A percentile compares a stretch with the other conserved stretches of the same genome.
phyloP scores from a whole-genome alignment of 2,888 invertebrate genomes.

The Folsomia candida region DNA sequence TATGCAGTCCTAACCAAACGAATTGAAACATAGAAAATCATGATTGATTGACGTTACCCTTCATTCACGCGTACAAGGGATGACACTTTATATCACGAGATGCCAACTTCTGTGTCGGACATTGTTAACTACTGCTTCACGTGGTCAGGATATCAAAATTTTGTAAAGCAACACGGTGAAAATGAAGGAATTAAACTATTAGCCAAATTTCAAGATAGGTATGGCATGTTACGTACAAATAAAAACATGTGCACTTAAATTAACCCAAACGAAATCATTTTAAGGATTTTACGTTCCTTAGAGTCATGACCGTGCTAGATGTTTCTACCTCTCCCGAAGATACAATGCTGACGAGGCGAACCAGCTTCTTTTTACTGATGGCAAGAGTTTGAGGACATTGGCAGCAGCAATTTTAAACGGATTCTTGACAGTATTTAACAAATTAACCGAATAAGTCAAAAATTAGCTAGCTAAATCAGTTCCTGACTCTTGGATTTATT shows the following conservation, averaged over 20 bases:
- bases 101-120: conserved; percentile 51
- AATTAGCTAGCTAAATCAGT: too few species aligned
- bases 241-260: background rate
- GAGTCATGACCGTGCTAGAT: conserved; percentile 32
- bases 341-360: conserved; percentile 30
- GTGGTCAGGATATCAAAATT: conserved; percentile 54
- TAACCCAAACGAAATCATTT: background rate
- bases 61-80: too few species aligned
- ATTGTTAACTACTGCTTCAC: conserved; percentile 52
- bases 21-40: too few species aligned
- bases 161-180: conserved; percentile 51
- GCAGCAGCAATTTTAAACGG: too few species aligned
- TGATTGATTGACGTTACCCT: conserved; percentile 10
- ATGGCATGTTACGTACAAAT: conserved; percentile 20
- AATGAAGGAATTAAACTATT: conserved; percentile 49
- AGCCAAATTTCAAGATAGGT: conserved; percentile 51
- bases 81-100: conserved; percentile 50
- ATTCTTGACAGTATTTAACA: too few species aligned
- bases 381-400: too few species aligned
- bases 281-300: background rate
- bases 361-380: conserved; percentile 41
- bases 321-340: conserved; percentile 30
- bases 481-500: too few species aligned
- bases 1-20: conserved; percentile 1
- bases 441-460: too few species aligned